phyloP scores from a whole-genome alignment of 2,113 vertebrate genomes.

The Mastomys coucha region DNA sequence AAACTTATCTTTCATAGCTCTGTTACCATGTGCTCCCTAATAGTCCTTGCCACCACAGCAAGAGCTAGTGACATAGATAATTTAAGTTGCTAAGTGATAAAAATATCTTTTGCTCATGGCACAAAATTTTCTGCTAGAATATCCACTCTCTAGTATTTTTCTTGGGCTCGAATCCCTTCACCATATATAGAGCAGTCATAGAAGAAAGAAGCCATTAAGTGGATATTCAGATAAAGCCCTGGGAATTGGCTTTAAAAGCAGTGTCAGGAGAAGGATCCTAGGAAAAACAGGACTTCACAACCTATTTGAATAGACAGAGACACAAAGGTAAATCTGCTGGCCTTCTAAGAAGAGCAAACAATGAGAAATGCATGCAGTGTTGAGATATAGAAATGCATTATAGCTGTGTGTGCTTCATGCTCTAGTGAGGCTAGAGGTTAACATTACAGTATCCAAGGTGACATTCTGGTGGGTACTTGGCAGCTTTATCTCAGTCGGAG shows the following conservation, averaged over 20 bases:
- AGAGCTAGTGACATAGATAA: neutral
- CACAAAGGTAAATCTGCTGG: neutral
- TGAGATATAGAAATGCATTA: neutral
- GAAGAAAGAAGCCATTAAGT: neutral
- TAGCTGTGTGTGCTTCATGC: neutral
- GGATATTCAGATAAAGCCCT: neutral
- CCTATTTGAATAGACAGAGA: neutral
- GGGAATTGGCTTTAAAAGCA: neutral
- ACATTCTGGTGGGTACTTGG: neutral
- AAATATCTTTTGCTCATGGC: neutral
- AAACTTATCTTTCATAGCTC: neutral
- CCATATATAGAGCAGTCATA: neutral
- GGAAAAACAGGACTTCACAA: neutral
- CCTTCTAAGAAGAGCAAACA: neutral
- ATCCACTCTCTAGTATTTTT: conserved; percentile 16
- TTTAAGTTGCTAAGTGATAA: conserved; percentile 33
- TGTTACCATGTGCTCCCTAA: neutral
- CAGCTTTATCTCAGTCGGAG: neutral
- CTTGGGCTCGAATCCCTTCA: neutral
- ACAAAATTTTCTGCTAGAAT: neutral
- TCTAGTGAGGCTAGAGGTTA: neutral
- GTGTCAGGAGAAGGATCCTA: neutral
- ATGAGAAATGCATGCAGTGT: neutral
- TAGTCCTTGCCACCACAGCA: neutral
- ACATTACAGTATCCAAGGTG: neutral